Percentiles rank a stretch among this genome's conserved stretches.
Conservation (phyloP, 2,797 vertebrate genomes). For the Orestias chungarensis region DNA sequence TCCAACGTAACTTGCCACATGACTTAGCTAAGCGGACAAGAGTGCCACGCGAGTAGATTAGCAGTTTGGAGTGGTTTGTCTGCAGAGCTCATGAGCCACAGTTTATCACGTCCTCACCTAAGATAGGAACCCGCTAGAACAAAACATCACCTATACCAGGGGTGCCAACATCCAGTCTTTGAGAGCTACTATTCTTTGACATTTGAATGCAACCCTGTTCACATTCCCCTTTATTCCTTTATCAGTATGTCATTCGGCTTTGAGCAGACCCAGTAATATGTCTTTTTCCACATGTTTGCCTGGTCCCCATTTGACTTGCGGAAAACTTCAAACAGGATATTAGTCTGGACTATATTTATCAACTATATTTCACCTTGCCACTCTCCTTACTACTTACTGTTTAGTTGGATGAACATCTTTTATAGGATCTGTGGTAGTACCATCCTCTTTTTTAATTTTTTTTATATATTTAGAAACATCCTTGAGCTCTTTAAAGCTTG, state of each 20-base stretch:
- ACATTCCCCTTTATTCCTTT: too few species aligned
- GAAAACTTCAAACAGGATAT: too few species aligned
- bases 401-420: not conserved
- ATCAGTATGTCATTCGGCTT: too few species aligned
- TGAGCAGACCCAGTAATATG: too few species aligned
- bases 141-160: not conserved
- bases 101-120: slow-evolving; percentile 21
- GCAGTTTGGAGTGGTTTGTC: slow-evolving; percentile 26
- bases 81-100: slow-evolving; percentile 11
- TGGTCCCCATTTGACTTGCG: too few species aligned
- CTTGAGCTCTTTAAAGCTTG: not conserved
- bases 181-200: too few species aligned
- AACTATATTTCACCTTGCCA: too few species aligned
- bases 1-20: slow-evolving; percentile 37
- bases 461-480: not conserved
- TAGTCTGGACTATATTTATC: too few species aligned
- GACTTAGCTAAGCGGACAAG: slow-evolving; percentile 36
- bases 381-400: not conserved
- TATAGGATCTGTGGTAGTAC: not conserved
- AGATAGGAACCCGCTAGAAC: not conserved
- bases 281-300: too few species aligned
- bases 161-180: too few species aligned
- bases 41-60: slow-evolving; percentile 38
- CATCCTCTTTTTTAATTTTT: not conserved
- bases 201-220: too few species aligned